These are phyloP conservation scores for Chelonoidis abingdonii DNA, from an alignment of 2,113 vertebrate species.

Conservation along the genomic window DNA sequence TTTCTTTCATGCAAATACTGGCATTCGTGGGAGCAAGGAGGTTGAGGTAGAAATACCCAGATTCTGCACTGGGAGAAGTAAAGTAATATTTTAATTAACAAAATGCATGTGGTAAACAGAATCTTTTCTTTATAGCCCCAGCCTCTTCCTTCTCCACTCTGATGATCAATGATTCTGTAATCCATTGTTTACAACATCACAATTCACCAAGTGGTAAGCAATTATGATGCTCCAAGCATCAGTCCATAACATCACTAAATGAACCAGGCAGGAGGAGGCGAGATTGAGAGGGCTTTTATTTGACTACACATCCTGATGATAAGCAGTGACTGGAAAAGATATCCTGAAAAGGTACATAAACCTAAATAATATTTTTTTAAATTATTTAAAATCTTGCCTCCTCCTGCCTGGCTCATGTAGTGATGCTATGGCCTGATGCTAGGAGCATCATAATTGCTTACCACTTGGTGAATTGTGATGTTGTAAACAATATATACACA, in stretches of 20 bases:
- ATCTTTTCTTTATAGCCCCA: not conserved
- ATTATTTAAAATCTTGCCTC: not conserved
- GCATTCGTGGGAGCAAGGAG: not conserved
- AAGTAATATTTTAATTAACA: not conserved
- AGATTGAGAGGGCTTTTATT: not conserved
- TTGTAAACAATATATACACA: not conserved
- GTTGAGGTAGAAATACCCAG: not conserved
- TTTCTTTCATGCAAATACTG: accelerated
- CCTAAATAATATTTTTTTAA: not conserved
- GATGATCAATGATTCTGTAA: not conserved
- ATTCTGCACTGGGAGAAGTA: not conserved
- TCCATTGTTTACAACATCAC: slow-evolving; percentile 10
- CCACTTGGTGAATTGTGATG: not conserved
- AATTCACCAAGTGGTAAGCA: slow-evolving; percentile 13
- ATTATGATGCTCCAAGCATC: not conserved
- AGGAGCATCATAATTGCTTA: not conserved
- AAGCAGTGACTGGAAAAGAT: not conserved
- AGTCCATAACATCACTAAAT: not conserved
- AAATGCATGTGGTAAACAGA: not conserved
- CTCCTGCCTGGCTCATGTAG: slow-evolving; percentile 8
- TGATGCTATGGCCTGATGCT: not conserved
- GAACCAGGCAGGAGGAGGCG: slow-evolving; percentile 33
- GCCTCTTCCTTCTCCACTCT: not conserved
- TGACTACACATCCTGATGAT: not conserved
- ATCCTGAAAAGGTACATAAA: not conserved